phyloP scores from a whole-genome alignment of 2,888 invertebrate species.

The Leptinotarsa tumamoca region DNA sequence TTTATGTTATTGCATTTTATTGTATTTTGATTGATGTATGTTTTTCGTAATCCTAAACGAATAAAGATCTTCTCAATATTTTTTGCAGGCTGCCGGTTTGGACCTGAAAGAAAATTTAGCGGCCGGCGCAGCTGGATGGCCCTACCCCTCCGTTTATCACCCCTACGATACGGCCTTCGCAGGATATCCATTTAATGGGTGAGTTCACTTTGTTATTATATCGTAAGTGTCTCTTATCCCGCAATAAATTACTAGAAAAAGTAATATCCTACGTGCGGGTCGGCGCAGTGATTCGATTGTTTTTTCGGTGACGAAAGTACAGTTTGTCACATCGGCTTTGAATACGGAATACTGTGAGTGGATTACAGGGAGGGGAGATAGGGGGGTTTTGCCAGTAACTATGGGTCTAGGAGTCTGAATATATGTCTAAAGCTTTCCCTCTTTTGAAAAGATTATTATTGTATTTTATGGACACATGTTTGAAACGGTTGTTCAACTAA shows the following conservation, averaged over 20 bases:
- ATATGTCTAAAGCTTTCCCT: too few species aligned
- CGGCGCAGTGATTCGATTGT: slow-evolving; percentile 23
- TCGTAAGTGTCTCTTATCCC: slow-evolving; percentile 44
- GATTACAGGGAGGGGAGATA: not conserved
- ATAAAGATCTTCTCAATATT: not conserved
- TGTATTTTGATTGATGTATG: too few species aligned
- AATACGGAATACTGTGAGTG: not conserved
- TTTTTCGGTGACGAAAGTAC: slow-evolving; percentile 20
- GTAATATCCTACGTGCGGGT: slow-evolving; percentile 36
- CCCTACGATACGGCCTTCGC: slow-evolving; percentile 94
- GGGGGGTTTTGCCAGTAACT: not conserved
- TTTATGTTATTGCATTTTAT: too few species aligned
- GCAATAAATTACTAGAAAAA: slow-evolving; percentile 42
- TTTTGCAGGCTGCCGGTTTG: slow-evolving; percentile 81
- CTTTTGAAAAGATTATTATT: too few species aligned
- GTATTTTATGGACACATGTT: too few species aligned
- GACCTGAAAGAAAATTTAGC: slow-evolving; percentile 91
- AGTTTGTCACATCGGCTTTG: slow-evolving; percentile 2
- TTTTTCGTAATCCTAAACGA: too few species aligned
- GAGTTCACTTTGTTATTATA: slow-evolving; percentile 67
- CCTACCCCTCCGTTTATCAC: slow-evolving; percentile 92
- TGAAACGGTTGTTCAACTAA: too few species aligned
- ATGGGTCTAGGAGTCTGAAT: too few species aligned
- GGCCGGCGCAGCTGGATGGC: slow-evolving; percentile 87
- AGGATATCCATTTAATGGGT: slow-evolving; percentile 96